These are phyloP conservation scores for Carcinoscorpius rotundicauda DNA, from an alignment of 1,140 invertebrate species.

Conservation along the genomic window DNA sequence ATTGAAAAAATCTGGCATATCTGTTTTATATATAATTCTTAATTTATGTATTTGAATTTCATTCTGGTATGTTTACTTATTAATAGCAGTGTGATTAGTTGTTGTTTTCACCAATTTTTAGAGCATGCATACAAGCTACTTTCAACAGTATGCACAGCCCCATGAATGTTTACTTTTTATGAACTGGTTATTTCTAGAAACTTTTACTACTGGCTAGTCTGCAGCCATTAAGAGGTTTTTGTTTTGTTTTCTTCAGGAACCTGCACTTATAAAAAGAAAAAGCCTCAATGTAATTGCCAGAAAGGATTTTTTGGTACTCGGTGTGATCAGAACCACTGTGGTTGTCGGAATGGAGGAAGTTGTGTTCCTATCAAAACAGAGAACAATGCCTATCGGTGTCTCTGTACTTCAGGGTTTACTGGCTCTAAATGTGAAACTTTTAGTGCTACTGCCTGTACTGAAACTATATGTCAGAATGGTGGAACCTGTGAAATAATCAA, in stretches of 20 bases:
- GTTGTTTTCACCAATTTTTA: no score
- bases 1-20: no score
- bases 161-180: no score
- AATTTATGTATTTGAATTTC: no score
- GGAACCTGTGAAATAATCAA: slow-evolving; percentile 33
- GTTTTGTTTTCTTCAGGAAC: slow-evolving; percentile 19
- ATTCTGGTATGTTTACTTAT: no score
- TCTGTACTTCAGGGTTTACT: slow-evolving; percentile 39
- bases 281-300: slow-evolving; percentile 26
- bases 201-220: no score
- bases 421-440: slow-evolving; percentile 44
- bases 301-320: slow-evolving; percentile 25
- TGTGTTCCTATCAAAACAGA: slow-evolving; percentile 21
- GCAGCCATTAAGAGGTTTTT: background rate
- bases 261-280: slow-evolving; percentile 19
- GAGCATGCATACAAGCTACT: no score
- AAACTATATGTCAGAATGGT: slow-evolving; percentile 33
- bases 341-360: slow-evolving; percentile 43
- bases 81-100: no score
- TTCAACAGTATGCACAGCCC: no score
- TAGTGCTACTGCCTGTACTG: slow-evolving; percentile 11
- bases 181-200: no score
- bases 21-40: no score
- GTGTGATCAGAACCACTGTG: slow-evolving; percentile 27
- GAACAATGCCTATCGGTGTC: slow-evolving; percentile 28